These are phyloP conservation scores for Chaetura pelagica DNA, from an alignment of 2,113 vertebrate species.

Conservation along the genomic window DNA sequence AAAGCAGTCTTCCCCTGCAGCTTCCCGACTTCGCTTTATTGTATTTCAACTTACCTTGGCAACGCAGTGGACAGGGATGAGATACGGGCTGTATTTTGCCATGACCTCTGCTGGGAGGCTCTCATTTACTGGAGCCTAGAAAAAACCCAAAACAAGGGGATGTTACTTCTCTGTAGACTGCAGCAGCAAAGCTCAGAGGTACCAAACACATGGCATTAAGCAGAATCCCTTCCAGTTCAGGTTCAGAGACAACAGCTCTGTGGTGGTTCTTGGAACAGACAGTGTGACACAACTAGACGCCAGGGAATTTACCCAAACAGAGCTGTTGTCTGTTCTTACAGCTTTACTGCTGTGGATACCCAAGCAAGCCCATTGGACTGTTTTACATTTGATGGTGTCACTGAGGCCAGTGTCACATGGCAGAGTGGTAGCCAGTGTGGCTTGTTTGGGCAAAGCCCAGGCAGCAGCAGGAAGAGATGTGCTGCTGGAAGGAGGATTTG, in stretches of 20 bases:
- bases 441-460: not conserved
- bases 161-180: not conserved
- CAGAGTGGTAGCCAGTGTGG: rapidly evolving
- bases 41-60: constrained; percentile 81
- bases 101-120: constrained; percentile 73
- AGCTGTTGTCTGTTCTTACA: not conserved
- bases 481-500: not conserved
- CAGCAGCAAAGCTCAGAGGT: not conserved
- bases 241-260: not conserved
- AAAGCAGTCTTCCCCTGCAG: not conserved
- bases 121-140: constrained; percentile 80
- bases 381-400: not conserved
- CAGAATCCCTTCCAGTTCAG: not conserved
- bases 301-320: not conserved
- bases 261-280: not conserved
- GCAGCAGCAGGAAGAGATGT: not conserved
- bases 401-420: rapidly evolving
- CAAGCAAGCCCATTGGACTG: not conserved
- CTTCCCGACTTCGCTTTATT: rapidly evolving
- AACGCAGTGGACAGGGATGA: constrained; percentile 87
- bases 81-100: constrained; percentile 35
- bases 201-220: rapidly evolving
- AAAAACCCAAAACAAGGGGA: constrained; percentile 5
- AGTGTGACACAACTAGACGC: rapidly evolving
- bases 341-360: not conserved